A percentile compares a stretch with the other conserved stretches of the same genome.
Conservation (phyloP, 2,888 invertebrate species). For the Podabrus alpinus region DNA sequence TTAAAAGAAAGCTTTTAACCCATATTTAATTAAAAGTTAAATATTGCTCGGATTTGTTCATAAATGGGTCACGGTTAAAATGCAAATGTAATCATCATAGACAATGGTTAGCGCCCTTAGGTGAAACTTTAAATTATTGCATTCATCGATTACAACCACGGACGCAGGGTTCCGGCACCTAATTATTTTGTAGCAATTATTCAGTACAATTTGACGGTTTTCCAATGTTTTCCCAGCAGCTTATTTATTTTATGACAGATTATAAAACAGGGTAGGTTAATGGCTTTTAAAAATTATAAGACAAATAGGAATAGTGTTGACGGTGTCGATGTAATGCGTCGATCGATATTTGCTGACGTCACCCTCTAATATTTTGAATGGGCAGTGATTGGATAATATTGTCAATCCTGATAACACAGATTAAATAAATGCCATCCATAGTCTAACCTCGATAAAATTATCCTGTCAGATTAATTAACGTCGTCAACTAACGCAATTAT, state of each 20-base stretch:
- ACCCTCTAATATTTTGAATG: conserved; percentile 36
- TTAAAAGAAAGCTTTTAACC: conserved; percentile 33
- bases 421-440: conserved; percentile 41
- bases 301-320: conserved; percentile 1
- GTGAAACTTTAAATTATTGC: conserved; percentile 38
- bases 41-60: conserved; percentile 41
- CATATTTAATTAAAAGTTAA: conserved; percentile 47
- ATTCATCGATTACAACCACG: conserved; percentile 40
- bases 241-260: background rate
- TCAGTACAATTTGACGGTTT: conserved; percentile 24
- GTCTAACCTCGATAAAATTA: conserved; percentile 13
- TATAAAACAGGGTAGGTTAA: background rate
- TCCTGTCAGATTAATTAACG: conserved; percentile 19
- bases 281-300: background rate
- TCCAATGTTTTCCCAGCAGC: background rate
- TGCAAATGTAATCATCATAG: conserved; percentile 46
- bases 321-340: conserved; percentile 14
- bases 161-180: conserved; percentile 35
- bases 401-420: conserved; percentile 38
- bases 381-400: conserved; percentile 43
- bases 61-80: conserved; percentile 40
- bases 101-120: conserved; percentile 37
- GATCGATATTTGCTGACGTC: conserved; percentile 33
- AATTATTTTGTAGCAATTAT: conserved; percentile 43
- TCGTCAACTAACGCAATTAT: conserved; percentile 17